Conservation (phyloP, 2,113 vertebrate genomes). For the Eurypyga helias region DNA sequence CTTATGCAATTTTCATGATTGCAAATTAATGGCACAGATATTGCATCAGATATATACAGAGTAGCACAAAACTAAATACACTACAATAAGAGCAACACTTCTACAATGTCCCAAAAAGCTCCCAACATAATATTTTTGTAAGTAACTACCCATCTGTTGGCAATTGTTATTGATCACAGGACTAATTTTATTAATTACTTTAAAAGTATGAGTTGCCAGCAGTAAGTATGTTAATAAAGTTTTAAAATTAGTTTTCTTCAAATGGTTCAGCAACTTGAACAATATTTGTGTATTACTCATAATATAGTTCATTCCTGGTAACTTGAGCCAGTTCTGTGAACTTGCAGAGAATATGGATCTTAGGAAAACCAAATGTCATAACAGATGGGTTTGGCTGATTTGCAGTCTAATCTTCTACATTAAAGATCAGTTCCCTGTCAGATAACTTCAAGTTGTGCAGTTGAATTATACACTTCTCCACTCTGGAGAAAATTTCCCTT, state of each 20-base stretch:
- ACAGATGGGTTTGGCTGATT: slow-evolving; percentile 35
- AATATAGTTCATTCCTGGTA: background rate
- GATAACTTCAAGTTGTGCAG: slow-evolving; percentile 19
- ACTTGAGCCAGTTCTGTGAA: slow-evolving; percentile 16
- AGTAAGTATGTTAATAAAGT: background rate
- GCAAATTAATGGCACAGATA: slow-evolving; percentile 30
- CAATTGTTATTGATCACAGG: background rate
- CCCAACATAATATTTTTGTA: background rate
- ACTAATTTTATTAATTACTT: background rate
- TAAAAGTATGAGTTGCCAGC: background rate
- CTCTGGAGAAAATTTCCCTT: background rate
- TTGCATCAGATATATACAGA: slow-evolving; percentile 47
- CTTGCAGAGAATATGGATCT: background rate
- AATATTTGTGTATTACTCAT: background rate
- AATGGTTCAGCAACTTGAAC: background rate
- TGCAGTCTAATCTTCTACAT: slow-evolving; percentile 26
- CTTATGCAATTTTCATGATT: slow-evolving; percentile 51
- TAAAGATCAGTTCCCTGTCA: slow-evolving; percentile 36
- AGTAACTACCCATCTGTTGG: background rate
- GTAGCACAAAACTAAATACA: background rate
- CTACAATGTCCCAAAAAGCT: background rate
- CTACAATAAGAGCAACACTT: background rate
- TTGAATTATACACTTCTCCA: background rate
- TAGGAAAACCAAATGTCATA: slow-evolving; percentile 53
- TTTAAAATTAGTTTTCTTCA: background rate